These are phyloP conservation scores for Vidua chalybeata DNA, from an alignment of 2,113 vertebrate genomes.

Conservation along the genomic window DNA sequence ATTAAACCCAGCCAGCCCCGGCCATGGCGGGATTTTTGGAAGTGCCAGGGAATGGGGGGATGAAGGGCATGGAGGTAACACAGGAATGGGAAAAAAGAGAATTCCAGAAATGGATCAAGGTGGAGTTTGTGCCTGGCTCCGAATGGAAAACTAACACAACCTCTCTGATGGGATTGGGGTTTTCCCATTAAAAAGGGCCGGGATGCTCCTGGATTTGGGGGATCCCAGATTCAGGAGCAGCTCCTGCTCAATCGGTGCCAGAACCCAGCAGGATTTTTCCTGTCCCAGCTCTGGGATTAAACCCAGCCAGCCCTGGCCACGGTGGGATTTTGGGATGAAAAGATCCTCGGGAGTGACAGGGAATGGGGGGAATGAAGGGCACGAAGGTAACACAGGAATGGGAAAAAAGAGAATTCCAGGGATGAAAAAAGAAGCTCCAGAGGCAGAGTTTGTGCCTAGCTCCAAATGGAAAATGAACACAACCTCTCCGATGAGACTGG, in stretches of 20 bases:
- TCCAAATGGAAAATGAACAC: not conserved
- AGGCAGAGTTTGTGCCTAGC: too few species aligned
- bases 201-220: too few species aligned
- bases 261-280: not conserved
- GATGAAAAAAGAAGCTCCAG: too few species aligned
- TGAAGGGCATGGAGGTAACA: not conserved
- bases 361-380: not conserved
- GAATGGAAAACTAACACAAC: not conserved
- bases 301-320: too few species aligned
- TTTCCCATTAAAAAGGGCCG: not conserved
- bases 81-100: not conserved
- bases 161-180: too few species aligned
- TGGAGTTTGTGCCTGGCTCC: not conserved
- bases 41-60: not conserved
- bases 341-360: not conserved
- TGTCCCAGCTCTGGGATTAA: not conserved
- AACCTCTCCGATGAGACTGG: not conserved
- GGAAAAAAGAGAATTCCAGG: too few species aligned
- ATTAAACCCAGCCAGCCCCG: not conserved
- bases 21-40: rapidly evolving
- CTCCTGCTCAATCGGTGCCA: not conserved
- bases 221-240: not conserved
- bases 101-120: not conserved
- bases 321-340: too few species aligned
- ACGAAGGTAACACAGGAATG: too few species aligned